Conservation (phyloP, 1,140 invertebrate genomes). For the Drosophila subobscura region DNA sequence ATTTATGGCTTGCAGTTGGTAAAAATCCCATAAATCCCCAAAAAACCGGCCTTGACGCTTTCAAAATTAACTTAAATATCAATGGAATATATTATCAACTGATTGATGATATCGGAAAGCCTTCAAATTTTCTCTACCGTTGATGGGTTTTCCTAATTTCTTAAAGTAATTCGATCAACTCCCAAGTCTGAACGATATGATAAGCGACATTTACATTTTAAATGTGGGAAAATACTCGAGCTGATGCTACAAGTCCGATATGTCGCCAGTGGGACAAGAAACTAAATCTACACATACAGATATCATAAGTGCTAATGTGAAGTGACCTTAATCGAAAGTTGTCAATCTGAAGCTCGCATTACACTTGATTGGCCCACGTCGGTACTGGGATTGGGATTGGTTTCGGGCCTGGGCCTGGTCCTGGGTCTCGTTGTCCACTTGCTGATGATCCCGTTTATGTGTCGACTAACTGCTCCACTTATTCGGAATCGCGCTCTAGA, state of each 20-base stretch:
- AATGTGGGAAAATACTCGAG: conserved; percentile 1
- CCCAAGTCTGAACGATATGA: neutral
- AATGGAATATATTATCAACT: neutral
- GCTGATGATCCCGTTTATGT: conserved; percentile 31
- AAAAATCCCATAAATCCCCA: no score
- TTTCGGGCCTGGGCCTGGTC: conserved; percentile 3
- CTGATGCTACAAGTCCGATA: conserved; percentile 33
- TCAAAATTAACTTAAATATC: neutral
- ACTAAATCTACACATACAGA: neutral
- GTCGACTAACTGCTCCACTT: conserved; percentile 27
- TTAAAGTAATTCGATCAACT: neutral
- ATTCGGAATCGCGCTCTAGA: conserved; percentile 16
- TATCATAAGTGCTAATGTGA: conserved; percentile 14
- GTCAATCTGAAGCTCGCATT: conserved; percentile 51
- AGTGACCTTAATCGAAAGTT: conserved; percentile 34
- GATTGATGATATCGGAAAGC: neutral
- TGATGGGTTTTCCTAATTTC: neutral
- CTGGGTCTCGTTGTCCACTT: neutral
- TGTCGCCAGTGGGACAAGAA: conserved; percentile 22
- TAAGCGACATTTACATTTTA: conserved; percentile 12
- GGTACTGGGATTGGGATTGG: conserved; percentile 15
- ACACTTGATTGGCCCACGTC: conserved; percentile 41
- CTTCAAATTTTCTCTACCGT: neutral
- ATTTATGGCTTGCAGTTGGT: no score
- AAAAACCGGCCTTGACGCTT: no score